Base-by-base conservation (phyloP, 2,797 vertebrate species). In the Paramormyrops hopkinsi region DNA sequence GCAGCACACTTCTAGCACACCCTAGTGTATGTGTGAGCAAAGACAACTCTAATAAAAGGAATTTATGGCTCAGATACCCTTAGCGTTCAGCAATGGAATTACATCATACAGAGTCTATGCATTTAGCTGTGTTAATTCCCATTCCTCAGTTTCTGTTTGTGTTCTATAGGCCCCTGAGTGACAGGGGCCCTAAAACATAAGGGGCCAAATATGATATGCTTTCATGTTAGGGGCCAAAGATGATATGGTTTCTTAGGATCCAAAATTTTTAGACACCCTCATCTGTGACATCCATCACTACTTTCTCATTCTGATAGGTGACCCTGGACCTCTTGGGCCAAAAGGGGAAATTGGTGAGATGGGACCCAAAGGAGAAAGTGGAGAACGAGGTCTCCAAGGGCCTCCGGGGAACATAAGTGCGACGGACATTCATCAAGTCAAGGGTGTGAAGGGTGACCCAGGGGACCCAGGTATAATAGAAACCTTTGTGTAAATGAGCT, bases 361-460 rank as follows among this genome's bases (percentile, higher is more conserved):
- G 84, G 95, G 94, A 73, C 1, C 11, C 53, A 14, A 89, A 93
- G 99, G 99, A 88, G 97, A 97, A 85, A 97, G 97, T 92, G 99
- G 99, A 90, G 98, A 98, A 1, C 91, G 1, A 79, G 95, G 94
- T 86, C 88, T 0, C 44, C 79, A 22, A 44, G 95, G 95, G 2
- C 4, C 1, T 11, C 88, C 88, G 9, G 88, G 88, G 33, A 84
- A 89, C 17, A n/a, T 33, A 4, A 62, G 1, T 59, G 56, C 2
- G 46, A 44, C 5, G 8, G 94, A 97, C 1, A 99, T 98, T 98
- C 96, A 92, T 51, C 94, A 95, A 90, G 96, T 99, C 22, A 89
- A 85, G 82, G 88, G 88, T 2, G 11, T 25, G 25, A 89, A 62
- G 82, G 88, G 88, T 1, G 56, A 89, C 11, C 25, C 25, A 8